Base-by-base conservation (phyloP, 23 tunicate species). In the Halocynthia aurantium region DNA sequence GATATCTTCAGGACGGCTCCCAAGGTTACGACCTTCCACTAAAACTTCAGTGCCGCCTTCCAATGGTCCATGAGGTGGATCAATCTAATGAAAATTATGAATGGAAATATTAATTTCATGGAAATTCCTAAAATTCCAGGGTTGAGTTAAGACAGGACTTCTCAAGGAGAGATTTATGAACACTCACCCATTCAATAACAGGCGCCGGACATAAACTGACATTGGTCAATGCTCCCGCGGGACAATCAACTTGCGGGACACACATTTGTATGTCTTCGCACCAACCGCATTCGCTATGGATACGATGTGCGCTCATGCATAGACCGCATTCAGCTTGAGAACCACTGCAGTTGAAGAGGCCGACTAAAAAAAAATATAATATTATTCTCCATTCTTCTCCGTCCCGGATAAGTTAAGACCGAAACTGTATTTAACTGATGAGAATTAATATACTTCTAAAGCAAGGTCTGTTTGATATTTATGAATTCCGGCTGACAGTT, bases 1-100 rank as follows among this genome's bases (percentile, higher is more conserved):
- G 19, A 74, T 53, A 17, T 74, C 62, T 54, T 12, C 17, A 8
- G 62, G 8, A 54, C 18, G 15, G 50, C 60, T 74, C 10, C 60
- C 78, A 10, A 74, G 78, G 56, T 74, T 74, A 8, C 22, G 55
- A 7, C 78, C 78, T 52, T 10, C 15, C 21, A 74, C 56, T 54
- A 64, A 54, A 20, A 74, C 56, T n/a, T 74, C 78, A 12, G 78
- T 74, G 56, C 78, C 78, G 0, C 78, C 78, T 22, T 74, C 57
- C 11, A 54, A 54, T 22, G 78, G 78, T 20, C 78, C 78, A 54
- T 52, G 55, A 8, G 22, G 9, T 21, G 78, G 78, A 11, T 51
- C 2, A 10, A 74, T 74, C 78, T 74, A 72, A 74, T 56, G 62
- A 21, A n/a, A 58, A n/a, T 58, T 58, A 58, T 58, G 17, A 31